These are phyloP conservation scores for Limnothrissa miodon DNA, from an alignment of 2,113 vertebrate species.

Conservation along the genomic window DNA sequence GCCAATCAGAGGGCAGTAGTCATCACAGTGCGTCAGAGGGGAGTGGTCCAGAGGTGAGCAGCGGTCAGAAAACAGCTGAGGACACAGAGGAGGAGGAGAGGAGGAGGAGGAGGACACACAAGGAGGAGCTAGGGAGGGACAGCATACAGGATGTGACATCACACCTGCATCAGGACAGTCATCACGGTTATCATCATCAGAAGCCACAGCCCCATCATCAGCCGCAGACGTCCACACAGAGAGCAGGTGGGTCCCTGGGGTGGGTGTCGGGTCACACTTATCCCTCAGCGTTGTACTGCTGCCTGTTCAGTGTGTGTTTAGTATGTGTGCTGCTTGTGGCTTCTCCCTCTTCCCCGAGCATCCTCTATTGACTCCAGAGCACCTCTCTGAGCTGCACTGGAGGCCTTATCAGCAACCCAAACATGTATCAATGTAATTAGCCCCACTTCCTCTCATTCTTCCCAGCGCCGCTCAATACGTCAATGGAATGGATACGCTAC, in stretches of 20 bases:
- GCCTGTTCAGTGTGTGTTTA: too few relatives aligned
- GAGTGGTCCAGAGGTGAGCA: constrained; percentile 46
- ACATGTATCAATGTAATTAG: constrained; percentile 6
- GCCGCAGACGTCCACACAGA: constrained; percentile 44
- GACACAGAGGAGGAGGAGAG: constrained; percentile 35
- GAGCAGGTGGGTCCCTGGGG: constrained; percentile 59
- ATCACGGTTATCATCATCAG: constrained; percentile 39
- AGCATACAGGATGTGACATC: constrained; percentile 47
- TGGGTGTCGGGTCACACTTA: too few relatives aligned
- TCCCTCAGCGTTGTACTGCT: background rate
- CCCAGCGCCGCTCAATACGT: background rate
- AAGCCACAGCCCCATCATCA: constrained; percentile 39
- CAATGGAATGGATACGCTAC: background rate
- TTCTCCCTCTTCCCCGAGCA: background rate
- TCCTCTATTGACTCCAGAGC: background rate
- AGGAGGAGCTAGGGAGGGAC: constrained; percentile 1
- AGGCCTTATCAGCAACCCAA: background rate
- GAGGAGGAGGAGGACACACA: constrained; percentile 32
- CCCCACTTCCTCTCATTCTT: background rate
- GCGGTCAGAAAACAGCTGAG: constrained; percentile 27
- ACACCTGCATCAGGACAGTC: constrained; percentile 56
- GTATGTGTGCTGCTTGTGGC: too few relatives aligned
- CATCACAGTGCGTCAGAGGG: constrained; percentile 18
- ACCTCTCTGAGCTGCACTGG: background rate
- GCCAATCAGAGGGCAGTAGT: constrained; percentile 29